These are phyloP conservation scores for Drosophila kuntzei DNA, from an alignment of 2,888 invertebrate genomes.

Conservation along the genomic window DNA sequence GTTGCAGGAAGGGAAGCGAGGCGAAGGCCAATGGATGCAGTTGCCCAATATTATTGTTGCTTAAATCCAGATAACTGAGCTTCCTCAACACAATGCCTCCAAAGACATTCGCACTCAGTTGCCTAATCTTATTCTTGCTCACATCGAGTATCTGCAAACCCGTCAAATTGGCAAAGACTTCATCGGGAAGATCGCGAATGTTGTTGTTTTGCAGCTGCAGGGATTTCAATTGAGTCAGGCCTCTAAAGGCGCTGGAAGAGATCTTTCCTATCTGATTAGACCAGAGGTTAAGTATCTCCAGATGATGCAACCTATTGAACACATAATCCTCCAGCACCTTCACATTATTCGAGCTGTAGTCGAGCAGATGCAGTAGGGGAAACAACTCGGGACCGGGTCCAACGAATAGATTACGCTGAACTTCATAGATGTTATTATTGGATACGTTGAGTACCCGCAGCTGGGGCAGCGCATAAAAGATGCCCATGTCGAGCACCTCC, in stretches of 20 bases:
- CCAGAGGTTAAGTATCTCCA: slow-evolving; percentile 76
- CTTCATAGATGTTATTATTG: slow-evolving; percentile 70
- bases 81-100: slow-evolving; percentile 60
- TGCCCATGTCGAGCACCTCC: slow-evolving; percentile 66
- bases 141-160: slow-evolving; percentile 74
- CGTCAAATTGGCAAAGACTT: slow-evolving; percentile 73
- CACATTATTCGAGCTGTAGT: slow-evolving; percentile 81
- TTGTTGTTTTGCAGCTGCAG: slow-evolving; percentile 77
- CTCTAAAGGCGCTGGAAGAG: slow-evolving; percentile 62
- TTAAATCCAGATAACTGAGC: slow-evolving; percentile 69
- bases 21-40: slow-evolving; percentile 75
- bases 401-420: slow-evolving; percentile 65
- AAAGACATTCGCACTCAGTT: slow-evolving; percentile 67
- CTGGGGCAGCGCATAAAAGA: slow-evolving; percentile 68
- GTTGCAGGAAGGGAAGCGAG: slow-evolving; percentile 72
- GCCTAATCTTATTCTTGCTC: slow-evolving; percentile 70
- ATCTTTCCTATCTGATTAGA: slow-evolving; percentile 73
- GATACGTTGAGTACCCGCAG: slow-evolving; percentile 77
- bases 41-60: slow-evolving; percentile 68
- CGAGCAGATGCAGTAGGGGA: slow-evolving; percentile 63
- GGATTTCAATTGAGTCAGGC: slow-evolving; percentile 66
- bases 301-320: slow-evolving; percentile 65
- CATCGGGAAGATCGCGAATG: slow-evolving; percentile 62
- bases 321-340: slow-evolving; percentile 52
- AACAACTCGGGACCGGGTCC: slow-evolving; percentile 48